These are phyloP conservation scores for Myotis yumanensis DNA, from an alignment of 2,113 vertebrate species.

Conservation along the genomic window DNA sequence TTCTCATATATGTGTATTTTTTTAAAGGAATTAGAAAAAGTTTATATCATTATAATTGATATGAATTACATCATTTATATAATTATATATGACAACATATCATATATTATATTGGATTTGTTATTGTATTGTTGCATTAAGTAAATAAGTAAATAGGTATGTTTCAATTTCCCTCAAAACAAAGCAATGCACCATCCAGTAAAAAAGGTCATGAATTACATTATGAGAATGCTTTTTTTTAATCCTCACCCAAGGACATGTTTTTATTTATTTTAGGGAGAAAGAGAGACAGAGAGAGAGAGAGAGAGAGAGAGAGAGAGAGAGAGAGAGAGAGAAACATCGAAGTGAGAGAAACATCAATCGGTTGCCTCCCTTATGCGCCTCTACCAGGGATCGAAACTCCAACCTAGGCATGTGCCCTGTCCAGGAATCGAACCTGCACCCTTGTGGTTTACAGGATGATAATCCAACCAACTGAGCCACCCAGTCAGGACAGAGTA, in stretches of 20 bases:
- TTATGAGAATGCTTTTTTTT: neutral
- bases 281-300: neutral
- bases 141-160: neutral
- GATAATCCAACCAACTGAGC: neutral
- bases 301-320: neutral
- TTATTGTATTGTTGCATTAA: neutral
- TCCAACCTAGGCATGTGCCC: neutral
- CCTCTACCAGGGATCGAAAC: neutral
- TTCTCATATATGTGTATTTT: neutral
- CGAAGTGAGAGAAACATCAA: neutral
- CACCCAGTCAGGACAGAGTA: neutral
- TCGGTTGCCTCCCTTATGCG: neutral
- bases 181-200: neutral
- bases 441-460: neutral
- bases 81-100: neutral
- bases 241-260: neutral
- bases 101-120: neutral
- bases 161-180: neutral
- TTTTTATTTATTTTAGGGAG: neutral
- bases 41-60: neutral
- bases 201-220: neutral
- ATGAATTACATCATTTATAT: neutral
- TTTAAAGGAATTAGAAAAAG: neutral
- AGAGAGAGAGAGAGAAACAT: neutral
- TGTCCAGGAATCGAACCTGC: neutral